Percentiles rank a stretch among this genome's conserved stretches.
phyloP scores from a whole-genome alignment of 2,888 invertebrate species.

The Priocnemis perturbator region DNA sequence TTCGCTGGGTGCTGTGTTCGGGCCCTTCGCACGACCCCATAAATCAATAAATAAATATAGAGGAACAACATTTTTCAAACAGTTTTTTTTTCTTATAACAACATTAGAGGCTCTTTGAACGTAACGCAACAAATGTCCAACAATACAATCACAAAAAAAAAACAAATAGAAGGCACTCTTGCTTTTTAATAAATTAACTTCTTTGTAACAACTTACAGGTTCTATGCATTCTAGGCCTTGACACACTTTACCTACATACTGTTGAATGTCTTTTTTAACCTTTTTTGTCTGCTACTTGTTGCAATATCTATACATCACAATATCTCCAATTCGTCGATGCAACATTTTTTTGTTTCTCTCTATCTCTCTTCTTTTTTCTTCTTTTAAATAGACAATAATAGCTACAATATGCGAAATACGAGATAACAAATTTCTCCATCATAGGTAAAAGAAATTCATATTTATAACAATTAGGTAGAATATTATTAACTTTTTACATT shows the following conservation, averaged over 20 bases:
- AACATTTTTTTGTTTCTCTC: constrained; percentile 20
- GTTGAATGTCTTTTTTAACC: constrained; percentile 31
- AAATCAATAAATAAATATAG: constrained; percentile 73
- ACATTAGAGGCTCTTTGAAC: constrained; percentile 73
- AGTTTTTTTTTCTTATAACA: constrained; percentile 64
- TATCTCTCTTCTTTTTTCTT: constrained; percentile 26
- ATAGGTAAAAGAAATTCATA: constrained; percentile 69
- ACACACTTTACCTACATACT: constrained; percentile 43
- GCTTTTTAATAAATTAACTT: constrained; percentile 69
- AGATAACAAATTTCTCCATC: constrained; percentile 69
- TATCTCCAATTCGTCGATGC: constrained; percentile 14
- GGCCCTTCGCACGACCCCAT: constrained; percentile 50
- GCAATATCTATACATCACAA: constrained; percentile 18
- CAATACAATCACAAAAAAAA: constrained; percentile 73
- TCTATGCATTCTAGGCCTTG: constrained; percentile 57
- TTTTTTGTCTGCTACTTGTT: constrained; percentile 9
- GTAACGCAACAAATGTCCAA: constrained; percentile 74
- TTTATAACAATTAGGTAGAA: constrained; percentile 71
- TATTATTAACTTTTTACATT: constrained; percentile 71
- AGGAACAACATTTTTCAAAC: constrained; percentile 71
- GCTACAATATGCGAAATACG: constrained; percentile 69
- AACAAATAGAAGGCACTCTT: constrained; percentile 75
- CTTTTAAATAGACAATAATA: constrained; percentile 66
- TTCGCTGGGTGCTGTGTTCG: constrained; percentile 54
- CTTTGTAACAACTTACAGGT: constrained; percentile 60